phyloP scores from a whole-genome alignment of 2,888 invertebrate species.

The Myathropa florea region DNA sequence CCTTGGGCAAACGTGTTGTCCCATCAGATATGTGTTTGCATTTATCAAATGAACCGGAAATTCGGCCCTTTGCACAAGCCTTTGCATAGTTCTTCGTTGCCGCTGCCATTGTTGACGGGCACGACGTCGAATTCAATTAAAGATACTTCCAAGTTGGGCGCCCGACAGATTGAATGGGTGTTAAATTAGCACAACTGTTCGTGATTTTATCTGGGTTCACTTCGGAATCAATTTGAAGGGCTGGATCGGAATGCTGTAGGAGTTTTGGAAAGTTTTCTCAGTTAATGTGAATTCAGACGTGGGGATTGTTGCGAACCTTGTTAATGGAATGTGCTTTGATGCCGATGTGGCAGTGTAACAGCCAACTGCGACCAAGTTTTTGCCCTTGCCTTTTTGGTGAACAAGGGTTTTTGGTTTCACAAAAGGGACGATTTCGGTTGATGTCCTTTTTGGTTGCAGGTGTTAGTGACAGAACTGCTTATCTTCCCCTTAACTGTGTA shows the following conservation, averaged over 20 bases:
- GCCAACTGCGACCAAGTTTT: background rate
- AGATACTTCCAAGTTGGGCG: background rate
- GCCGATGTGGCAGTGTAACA: background rate
- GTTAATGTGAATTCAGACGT: background rate
- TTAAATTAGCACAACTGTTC: background rate
- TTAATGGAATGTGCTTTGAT: background rate
- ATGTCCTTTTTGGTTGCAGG: background rate
- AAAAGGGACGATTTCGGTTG: background rate
- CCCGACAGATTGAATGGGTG: background rate
- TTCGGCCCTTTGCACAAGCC: too few relatives aligned
- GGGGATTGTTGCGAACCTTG: background rate
- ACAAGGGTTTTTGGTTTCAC: background rate
- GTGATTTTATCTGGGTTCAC: background rate
- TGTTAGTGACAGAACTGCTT: background rate
- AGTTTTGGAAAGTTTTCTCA: background rate
- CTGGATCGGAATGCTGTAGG: background rate
- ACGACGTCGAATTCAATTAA: background rate
- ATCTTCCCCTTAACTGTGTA: too few relatives aligned
- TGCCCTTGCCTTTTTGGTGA: too few relatives aligned
- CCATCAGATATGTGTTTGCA: background rate
- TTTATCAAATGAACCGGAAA: too few relatives aligned
- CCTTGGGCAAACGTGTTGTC: background rate
- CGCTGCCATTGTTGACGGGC: background rate
- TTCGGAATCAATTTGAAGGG: background rate
- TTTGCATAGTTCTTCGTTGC: too few relatives aligned